Percentiles rank a stretch among this genome's conserved stretches.
Conservation (phyloP, 2,113 vertebrate genomes). For the Neoarius graeffei region DNA sequence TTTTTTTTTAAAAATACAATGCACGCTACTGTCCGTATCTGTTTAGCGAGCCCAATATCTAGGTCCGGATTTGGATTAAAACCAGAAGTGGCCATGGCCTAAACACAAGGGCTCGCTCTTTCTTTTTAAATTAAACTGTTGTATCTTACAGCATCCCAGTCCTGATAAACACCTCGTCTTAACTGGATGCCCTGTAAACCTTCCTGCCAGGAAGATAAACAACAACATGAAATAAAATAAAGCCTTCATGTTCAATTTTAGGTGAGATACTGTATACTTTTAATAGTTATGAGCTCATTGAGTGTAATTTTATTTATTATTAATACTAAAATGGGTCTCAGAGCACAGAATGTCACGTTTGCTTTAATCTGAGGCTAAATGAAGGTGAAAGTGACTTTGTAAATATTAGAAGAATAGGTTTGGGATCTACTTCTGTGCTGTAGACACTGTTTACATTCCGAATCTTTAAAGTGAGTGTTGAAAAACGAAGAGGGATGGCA, state of each 20-base stretch:
- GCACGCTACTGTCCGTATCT: background rate
- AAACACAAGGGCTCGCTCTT: background rate
- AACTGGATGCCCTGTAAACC: background rate
- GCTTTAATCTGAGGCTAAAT: background rate
- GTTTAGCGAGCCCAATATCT: background rate
- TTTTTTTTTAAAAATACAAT: background rate
- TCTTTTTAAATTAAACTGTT: background rate
- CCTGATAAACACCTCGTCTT: background rate
- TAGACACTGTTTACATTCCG: background rate
- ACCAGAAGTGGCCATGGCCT: background rate
- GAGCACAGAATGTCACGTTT: too few species aligned
- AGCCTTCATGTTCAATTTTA: background rate
- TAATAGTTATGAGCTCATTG: background rate
- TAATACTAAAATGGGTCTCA: background rate
- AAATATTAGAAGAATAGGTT: background rate
- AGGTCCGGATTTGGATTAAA: background rate
- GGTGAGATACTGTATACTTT: background rate
- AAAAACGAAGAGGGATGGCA: background rate
- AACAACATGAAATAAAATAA: background rate
- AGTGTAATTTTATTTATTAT: background rate
- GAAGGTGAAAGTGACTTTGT: background rate
- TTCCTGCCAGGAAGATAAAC: background rate
- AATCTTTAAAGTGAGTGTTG: background rate
- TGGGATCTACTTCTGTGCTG: background rate
- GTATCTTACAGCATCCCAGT: background rate